Conservation (phyloP, 2,888 invertebrate genomes). For the Drosophila mimica region DNA sequence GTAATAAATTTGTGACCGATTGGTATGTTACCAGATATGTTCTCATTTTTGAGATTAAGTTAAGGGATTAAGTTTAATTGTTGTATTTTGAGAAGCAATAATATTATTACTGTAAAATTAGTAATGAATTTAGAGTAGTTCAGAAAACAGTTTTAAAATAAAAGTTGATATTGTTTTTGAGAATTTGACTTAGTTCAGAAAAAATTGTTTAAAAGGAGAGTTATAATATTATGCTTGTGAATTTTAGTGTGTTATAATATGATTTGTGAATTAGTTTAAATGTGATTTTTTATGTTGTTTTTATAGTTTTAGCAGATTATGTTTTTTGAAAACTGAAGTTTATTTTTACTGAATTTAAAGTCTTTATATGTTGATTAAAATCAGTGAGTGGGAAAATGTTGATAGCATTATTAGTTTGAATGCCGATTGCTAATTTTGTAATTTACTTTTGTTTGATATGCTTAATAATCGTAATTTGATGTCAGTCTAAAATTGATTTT, state of each 20-base stretch:
- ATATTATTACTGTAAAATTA: background rate
- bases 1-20: background rate
- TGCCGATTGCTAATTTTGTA: background rate
- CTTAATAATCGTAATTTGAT: background rate
- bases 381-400: background rate
- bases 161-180: background rate
- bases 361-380: background rate
- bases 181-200: background rate
- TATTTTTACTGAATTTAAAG: background rate
- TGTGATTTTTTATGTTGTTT: background rate
- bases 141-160: background rate
- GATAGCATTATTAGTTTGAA: background rate
- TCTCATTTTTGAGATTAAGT: background rate
- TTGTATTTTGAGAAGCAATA: background rate
- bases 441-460: background rate
- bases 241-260: background rate
- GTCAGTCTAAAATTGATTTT: background rate
- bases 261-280: background rate
- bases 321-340: fast-evolving
- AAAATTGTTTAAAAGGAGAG: background rate
- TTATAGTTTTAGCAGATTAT: background rate
- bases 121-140: background rate
- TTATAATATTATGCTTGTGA: background rate
- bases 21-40: background rate
- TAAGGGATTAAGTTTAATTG: background rate